A percentile compares a stretch with the other conserved stretches of the same genome.
Evolutionary conservation across 2,113 vertebrate species (phyloP).

Genomic region (Barnardius zonarius): DNA sequence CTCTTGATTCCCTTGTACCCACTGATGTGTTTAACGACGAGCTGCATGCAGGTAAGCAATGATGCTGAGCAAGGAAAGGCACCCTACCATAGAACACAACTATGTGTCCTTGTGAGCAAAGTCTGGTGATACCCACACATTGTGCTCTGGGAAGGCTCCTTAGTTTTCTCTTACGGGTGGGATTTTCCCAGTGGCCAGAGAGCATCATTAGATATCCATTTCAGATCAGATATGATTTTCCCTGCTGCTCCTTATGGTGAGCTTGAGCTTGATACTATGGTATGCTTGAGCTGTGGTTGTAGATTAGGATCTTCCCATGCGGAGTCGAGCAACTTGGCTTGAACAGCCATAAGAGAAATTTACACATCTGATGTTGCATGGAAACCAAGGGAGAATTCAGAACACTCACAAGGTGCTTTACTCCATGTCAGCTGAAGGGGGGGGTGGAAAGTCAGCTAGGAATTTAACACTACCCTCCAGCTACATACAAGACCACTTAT

Average conservation of each 20-base stretch:
- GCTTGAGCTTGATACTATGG: too few relatives aligned
- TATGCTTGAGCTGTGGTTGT: background rate
- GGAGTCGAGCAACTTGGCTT: background rate
- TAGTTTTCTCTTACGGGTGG: background rate
- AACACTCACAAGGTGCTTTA: background rate
- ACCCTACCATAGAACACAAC: background rate
- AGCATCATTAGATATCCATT: rapidly evolving
- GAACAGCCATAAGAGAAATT: background rate
- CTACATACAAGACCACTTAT: rapidly evolving
- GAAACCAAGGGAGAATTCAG: background rate
- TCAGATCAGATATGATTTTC: background rate
- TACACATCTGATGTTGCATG: rapidly evolving
- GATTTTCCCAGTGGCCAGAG: background rate
- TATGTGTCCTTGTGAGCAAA: background rate
- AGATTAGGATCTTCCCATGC: background rate
- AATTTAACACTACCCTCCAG: background rate
- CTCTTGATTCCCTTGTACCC: conserved; percentile 78
- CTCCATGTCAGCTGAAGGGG: background rate
- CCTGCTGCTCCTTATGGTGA: background rate
- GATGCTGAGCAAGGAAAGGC: background rate
- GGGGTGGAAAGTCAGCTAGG: background rate
- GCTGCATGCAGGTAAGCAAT: conserved; percentile 48
- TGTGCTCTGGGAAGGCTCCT: background rate
- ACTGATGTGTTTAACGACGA: conserved; percentile 61
- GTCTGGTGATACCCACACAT: rapidly evolving